Base-by-base conservation (phyloP, 2,797 vertebrate species). In the Lepilemur ruficaudatus region DNA sequence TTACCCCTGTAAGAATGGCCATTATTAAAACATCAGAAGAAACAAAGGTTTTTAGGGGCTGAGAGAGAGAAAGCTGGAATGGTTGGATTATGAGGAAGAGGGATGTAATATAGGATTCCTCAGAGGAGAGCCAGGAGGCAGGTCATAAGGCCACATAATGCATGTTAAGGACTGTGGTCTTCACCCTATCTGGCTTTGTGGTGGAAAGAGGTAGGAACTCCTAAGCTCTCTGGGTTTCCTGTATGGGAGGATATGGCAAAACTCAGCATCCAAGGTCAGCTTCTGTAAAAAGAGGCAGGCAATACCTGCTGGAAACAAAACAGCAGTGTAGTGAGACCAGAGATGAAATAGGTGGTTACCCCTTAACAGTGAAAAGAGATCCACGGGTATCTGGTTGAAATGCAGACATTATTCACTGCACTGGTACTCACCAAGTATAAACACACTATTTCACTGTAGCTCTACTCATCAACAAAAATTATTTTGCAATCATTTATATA, bases 401-500 rank as follows among this genome's bases (percentile, higher is more conserved):
- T 13, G 23, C 15, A 50, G 23, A 38, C 7, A 41, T 22, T 67
- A n/a, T 38, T 73, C 38, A 55, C 35, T 11, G 11, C 50, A 20
- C 15, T 20, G 13, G 4, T 32, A 30, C 15, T 35, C 41, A 52
- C 46, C 22, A 84, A n/a, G 28, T 30, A 70, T 28, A 30, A 75
- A 38, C 38, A 67, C 0, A 1, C 65, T 72, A 80, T 63, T 7
- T 32, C 23, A 59, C 59, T 84, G 78, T 0, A 63, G 35, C 30
- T 48, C 6, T 46, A 46, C 8, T 11, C 32, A 79, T 46, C 50
- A 78, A 75, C 35, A 59, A 88, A 82, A 32, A 43, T 81, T 41
- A 72, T 57, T 93, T 88, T 80, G 7, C 11, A 50, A 22, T 81
- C n/a, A 85, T 50, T 52, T 55, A 22, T 63, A 86, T 86, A 82